Conservation (phyloP, 2,888 invertebrate genomes). For the Sesia apiformis region DNA sequence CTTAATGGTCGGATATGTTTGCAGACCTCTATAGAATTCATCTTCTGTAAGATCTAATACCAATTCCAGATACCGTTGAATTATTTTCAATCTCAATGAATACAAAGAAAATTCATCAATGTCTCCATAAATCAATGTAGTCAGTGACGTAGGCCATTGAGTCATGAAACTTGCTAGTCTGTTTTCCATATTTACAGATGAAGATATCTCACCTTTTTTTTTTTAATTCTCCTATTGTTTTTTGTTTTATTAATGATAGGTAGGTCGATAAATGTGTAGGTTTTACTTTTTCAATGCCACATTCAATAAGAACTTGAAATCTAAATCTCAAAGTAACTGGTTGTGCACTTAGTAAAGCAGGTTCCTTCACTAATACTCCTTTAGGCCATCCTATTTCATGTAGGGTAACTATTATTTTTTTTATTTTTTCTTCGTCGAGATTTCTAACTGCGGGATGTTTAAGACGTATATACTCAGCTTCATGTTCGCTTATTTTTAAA, state of each 20-base stretch:
- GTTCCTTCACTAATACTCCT: slow-evolving; percentile 34
- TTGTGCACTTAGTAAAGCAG: slow-evolving; percentile 42
- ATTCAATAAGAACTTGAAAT: slow-evolving; percentile 51
- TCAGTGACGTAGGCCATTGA: slow-evolving; percentile 65
- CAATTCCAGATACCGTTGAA: slow-evolving; percentile 58
- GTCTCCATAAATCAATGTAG: slow-evolving; percentile 48
- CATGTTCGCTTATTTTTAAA: slow-evolving; percentile 34
- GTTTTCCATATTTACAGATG: slow-evolving; percentile 50
- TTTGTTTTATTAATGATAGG: slow-evolving; percentile 41
- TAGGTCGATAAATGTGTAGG: slow-evolving; percentile 32
- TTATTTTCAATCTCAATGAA: slow-evolving; percentile 48
- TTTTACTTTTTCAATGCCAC: slow-evolving; percentile 41
- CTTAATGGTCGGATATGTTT: slow-evolving; percentile 60
- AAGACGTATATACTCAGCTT: slow-evolving; percentile 39
- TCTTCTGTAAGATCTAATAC: slow-evolving; percentile 45
- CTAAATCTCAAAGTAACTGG: slow-evolving; percentile 53
- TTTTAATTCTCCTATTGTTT: slow-evolving; percentile 44
- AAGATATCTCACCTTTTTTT: slow-evolving; percentile 25
- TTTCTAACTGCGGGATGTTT: slow-evolving; percentile 49
- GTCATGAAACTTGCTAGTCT: slow-evolving; percentile 54
- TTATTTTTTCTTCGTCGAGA: slow-evolving; percentile 28
- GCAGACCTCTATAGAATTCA: slow-evolving; percentile 48
- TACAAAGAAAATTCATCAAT: slow-evolving; percentile 37
- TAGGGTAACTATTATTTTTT: slow-evolving; percentile 31
- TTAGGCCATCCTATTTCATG: slow-evolving; percentile 37